Conservation (phyloP, 2,113 vertebrate species). For the Aegotheles bennettii region DNA sequence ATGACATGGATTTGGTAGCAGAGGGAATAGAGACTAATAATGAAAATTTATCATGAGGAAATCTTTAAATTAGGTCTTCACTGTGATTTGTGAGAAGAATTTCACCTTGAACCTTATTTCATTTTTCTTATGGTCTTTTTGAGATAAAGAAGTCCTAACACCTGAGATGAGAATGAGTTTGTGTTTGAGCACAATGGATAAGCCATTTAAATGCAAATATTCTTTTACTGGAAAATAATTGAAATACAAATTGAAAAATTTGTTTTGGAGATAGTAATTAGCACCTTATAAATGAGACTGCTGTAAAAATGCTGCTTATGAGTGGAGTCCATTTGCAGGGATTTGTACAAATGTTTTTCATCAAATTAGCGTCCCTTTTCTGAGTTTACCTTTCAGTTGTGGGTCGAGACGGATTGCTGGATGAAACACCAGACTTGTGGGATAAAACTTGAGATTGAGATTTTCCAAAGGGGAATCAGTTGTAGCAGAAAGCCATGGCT, state of each 20-base stretch:
- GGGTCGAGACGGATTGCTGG: neutral
- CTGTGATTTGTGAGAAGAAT: conserved; percentile 6
- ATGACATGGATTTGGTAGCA: neutral
- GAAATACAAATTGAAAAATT: neutral
- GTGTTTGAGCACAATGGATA: neutral
- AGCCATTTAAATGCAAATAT: conserved; percentile 43
- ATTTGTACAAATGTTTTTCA: neutral
- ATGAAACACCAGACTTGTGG: neutral
- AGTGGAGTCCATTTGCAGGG: neutral
- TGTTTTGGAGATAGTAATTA: conserved; percentile 19
- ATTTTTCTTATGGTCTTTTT: neutral
- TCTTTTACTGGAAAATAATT: conserved; percentile 11
- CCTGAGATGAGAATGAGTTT: conserved; percentile 7
- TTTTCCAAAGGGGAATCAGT: rapidly evolving
- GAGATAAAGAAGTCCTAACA: neutral
- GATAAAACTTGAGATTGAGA: neutral
- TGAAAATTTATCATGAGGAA: conserved; percentile 16
- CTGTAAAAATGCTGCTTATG: neutral
- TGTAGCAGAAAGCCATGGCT: rapidly evolving
- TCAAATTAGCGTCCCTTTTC: neutral
- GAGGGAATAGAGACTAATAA: neutral
- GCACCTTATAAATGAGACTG: neutral
- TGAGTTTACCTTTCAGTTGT: neutral
- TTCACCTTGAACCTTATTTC: conserved; percentile 19
- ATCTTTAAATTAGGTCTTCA: neutral